Conservation (phyloP, 2,797 vertebrate species). For the Pangasius djambal region DNA sequence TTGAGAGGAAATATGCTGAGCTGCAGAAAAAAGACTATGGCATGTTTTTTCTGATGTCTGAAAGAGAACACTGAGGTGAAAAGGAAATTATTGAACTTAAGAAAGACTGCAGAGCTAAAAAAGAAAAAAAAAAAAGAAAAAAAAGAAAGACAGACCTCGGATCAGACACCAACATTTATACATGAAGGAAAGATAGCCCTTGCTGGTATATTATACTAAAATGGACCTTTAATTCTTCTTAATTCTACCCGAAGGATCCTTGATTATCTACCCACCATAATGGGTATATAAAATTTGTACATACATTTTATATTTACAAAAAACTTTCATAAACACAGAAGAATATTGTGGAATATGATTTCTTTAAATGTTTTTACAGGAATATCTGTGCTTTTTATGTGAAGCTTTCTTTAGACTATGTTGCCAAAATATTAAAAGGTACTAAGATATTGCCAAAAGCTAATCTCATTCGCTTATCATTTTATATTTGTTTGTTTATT, state of each 20-base stretch:
- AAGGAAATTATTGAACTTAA: neutral
- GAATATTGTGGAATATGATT: neutral
- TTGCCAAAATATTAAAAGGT: neutral
- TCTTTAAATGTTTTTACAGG: neutral
- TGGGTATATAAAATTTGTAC: neutral
- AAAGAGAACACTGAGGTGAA: neutral
- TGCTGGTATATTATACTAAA: neutral
- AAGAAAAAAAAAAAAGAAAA: neutral
- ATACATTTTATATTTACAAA: neutral
- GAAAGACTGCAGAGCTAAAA: neutral
- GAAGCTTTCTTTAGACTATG: neutral
- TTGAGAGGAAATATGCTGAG: slow-evolving; percentile 9
- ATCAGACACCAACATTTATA: neutral
- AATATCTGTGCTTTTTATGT: neutral
- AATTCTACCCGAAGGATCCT: no score
- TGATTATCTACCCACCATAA: neutral
- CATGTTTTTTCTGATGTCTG: slow-evolving; percentile 2
- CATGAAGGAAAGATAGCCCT: neutral
- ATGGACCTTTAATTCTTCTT: neutral
- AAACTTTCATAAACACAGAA: neutral
- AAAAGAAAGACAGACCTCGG: neutral
- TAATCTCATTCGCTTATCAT: neutral
- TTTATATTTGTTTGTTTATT: neutral
- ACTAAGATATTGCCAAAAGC: neutral
- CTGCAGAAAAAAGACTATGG: neutral